Evolutionary conservation across 2,797 vertebrate genomes (phyloP), one percentile per base, ranked within the genome.

Genomic region (Chelon labrosus): DNA sequence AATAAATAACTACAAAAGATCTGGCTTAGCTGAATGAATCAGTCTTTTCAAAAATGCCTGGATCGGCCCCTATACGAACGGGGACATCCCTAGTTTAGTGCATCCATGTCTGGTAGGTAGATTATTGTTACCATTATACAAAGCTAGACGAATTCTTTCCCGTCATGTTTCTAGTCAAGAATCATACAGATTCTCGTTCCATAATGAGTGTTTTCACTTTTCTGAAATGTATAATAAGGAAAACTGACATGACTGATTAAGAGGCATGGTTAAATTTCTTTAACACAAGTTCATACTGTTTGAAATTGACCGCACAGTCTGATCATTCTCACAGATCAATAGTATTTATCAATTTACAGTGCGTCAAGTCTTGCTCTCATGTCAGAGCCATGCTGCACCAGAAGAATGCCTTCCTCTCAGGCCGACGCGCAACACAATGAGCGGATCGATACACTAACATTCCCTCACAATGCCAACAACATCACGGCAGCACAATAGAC

Each of bases 401-500:
- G 50, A 41, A 44, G 70, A 81, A 53, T 53, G 70, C 75, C 70
- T 20, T 79, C 75, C 77, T 64, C 31, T 22, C 70, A 73, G 75
- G 63, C 10, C 81, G 25, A 71, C 61, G 54, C 27, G 59, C 71
- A 75, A 77, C 74, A 85, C 85, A 85, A 88, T 64, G 64, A 82
- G 38, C 65, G 7, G 83, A 91, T 90, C 86, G 35, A 91, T 88
- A 61, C 56, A 56, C 62, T 70, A 55, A 75, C 52, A 20, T 87
- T 85, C 69, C 53, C 70, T 75, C 79, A 77, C 85, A 88, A 87
- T 71, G 72, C 80, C 78, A 65, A 76, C 76, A 80, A 78, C 83
- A 86, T 79, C 81, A 65, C 77, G 69, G 65, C 65, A 42, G 66
- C 60, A 84, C 77, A 79, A 83, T 58, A 85, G 74, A 67, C 70